Base-by-base conservation (phyloP, 2,113 vertebrate species). In the Halichoerus grypus region DNA sequence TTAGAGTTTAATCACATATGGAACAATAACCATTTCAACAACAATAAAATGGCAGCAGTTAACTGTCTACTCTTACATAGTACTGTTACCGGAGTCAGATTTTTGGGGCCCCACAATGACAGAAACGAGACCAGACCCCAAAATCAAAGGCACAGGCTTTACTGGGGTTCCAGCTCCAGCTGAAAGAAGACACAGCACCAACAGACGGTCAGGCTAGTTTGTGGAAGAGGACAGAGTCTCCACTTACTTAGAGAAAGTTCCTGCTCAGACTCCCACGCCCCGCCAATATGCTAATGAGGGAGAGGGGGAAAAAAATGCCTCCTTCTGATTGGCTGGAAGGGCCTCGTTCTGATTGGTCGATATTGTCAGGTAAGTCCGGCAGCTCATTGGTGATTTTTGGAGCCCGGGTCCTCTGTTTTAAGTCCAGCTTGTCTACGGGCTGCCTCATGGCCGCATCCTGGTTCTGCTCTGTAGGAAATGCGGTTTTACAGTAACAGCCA, bases 41-140 rank as follows among this genome's bases (percentile, higher is more conserved):
- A 28, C 0, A 2, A 18, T 18, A 42, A 55, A 74, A 85, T 10
- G 31, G 59, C 22, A 24, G 53, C 28, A 49, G 61, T 24, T 31
- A 11, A 28, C 12, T 5, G 11, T n/a, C 11, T 39, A 18, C 2
- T 18, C 28, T n/a, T 39, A 39, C 0, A 0, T 2, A 53, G 39
- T 22, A 3, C 39, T 51, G 42, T 76, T 76, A 26, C 42, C 16
- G 24, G 24, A 76, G 6, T 76, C 72, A 76, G 72, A 46, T 28
- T 46, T 46, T 42, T 24, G 24, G 72, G 72, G 24, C 3, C 39
- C 72, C 42, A 28, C 72, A 15, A 76, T 28, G 72, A 76, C 42
- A 16, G 42, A 46, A 46, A 28, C 7, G 24, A 76, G 42, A 24
- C 72, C 42, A 46, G 7, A 76, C 72, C 72, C 72, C 72, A 8